Conservation (phyloP, 2,797 vertebrate species). For the Falco novaeseelandiae region DNA sequence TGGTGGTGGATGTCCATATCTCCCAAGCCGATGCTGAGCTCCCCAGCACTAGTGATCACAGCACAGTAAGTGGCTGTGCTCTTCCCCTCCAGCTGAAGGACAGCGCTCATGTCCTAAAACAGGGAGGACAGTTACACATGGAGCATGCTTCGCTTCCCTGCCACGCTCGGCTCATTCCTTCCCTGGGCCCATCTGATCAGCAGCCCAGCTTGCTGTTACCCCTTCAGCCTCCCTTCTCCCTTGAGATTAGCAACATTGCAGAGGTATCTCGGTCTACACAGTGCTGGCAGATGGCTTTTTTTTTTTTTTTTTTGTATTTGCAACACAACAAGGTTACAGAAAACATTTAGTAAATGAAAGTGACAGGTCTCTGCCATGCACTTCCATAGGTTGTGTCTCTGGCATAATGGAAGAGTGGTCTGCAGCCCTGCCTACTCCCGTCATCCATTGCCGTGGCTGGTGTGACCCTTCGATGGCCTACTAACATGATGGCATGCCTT, state of each 20-base stretch:
- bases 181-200: background rate
- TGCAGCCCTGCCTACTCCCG: background rate
- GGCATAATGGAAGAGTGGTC: accelerated
- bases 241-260: background rate
- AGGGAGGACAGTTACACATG: background rate
- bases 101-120: conserved; percentile 81
- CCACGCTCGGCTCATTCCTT: background rate
- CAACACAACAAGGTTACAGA: background rate
- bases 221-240: background rate
- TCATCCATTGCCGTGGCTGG: background rate
- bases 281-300: background rate
- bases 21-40: conserved; percentile 86
- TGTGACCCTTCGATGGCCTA: background rate
- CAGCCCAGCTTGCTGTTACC: background rate
- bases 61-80: conserved; percentile 90
- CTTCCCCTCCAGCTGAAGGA: conserved; percentile 79
- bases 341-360: background rate
- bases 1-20: conserved; percentile 91
- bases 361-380: background rate
- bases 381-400: background rate
- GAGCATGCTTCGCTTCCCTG: background rate
- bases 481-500: background rate
- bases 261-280: background rate
- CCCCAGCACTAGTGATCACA: conserved; percentile 82
- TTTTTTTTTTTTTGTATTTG: background rate